Evolutionary conservation across 2,888 invertebrate species (phyloP).

Genomic region (Xestia rhomboidea): DNA sequence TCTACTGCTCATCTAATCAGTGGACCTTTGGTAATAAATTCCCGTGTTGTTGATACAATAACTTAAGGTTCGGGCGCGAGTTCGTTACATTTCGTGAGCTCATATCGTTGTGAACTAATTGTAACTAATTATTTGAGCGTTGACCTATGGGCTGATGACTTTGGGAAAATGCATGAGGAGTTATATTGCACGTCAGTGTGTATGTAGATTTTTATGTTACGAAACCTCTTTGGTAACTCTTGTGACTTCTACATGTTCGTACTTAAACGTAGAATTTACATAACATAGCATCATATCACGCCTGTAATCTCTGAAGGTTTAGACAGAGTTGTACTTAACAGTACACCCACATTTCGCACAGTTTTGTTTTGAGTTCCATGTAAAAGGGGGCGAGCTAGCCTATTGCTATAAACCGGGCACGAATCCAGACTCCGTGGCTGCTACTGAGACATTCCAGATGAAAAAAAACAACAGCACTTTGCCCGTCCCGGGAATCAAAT

Average conservation of each 20-base stretch:
- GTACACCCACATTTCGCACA: too few species aligned
- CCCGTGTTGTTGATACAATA: constrained; percentile 65
- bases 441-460: too few species aligned
- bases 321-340: neutral
- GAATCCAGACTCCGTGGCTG: too few species aligned
- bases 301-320: neutral
- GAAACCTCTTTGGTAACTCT: neutral
- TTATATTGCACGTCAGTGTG: constrained; percentile 17
- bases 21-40: constrained; percentile 64
- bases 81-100: constrained; percentile 76
- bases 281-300: too few species aligned
- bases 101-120: constrained; percentile 80
- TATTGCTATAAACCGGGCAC: too few species aligned
- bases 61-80: constrained; percentile 77
- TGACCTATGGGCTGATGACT: constrained; percentile 68
- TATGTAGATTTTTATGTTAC: neutral
- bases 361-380: too few species aligned
- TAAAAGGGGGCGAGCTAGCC: too few species aligned
- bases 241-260: neutral
- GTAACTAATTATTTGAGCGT: constrained; percentile 79
- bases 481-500: too few species aligned
- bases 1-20: constrained; percentile 43
- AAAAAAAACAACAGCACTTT: too few species aligned
- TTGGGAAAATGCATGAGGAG: constrained; percentile 19
- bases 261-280: neutral